Evolutionary conservation across 92 coral and sea anemone genomes (phyloP).

Genomic region (Heliopora coerulea): DNA sequence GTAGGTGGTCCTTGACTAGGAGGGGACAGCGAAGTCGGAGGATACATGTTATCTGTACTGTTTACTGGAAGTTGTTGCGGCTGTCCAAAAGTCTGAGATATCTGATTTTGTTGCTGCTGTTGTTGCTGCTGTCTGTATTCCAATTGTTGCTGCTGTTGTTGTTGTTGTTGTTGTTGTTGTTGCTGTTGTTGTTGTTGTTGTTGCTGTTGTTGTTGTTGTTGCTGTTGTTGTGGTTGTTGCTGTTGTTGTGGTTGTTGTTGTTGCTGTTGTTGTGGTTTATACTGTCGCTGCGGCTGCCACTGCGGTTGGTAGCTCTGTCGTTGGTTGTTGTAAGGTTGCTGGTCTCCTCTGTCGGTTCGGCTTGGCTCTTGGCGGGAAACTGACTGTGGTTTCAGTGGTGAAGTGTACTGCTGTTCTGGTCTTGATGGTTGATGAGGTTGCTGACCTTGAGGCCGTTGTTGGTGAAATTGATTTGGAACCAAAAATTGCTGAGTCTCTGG

Average conservation of each 20-base stretch:
- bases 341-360: background rate
- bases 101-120: constrained; percentile 48
- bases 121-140: constrained; percentile 34
- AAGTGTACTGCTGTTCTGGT: constrained; percentile 39
- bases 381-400: constrained; percentile 35
- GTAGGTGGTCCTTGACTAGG: background rate
- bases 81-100: constrained; percentile 29
- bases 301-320: constrained; percentile 53
- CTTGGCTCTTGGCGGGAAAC: background rate
- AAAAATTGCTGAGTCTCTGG: constrained; percentile 38
- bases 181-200: constrained; percentile 22
- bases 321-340: constrained; percentile 22
- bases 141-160: constrained; percentile 40
- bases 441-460: background rate
- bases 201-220: constrained; percentile 21
- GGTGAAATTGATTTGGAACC: constrained; percentile 48
- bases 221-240: constrained; percentile 38
- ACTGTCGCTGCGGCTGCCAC: constrained; percentile 25
- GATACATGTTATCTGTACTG: background rate
- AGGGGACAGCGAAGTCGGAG: background rate
- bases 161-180: constrained; percentile 18
- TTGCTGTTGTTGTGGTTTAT: constrained; percentile 46
- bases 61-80: constrained; percentile 10
- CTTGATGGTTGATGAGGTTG: constrained; percentile 8
- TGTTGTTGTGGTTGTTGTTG: constrained; percentile 42